A percentile compares a stretch with the other conserved stretches of the same genome.
Evolutionary conservation across 2,113 vertebrate genomes (phyloP).

Genomic region (Pipra filicauda): DNA sequence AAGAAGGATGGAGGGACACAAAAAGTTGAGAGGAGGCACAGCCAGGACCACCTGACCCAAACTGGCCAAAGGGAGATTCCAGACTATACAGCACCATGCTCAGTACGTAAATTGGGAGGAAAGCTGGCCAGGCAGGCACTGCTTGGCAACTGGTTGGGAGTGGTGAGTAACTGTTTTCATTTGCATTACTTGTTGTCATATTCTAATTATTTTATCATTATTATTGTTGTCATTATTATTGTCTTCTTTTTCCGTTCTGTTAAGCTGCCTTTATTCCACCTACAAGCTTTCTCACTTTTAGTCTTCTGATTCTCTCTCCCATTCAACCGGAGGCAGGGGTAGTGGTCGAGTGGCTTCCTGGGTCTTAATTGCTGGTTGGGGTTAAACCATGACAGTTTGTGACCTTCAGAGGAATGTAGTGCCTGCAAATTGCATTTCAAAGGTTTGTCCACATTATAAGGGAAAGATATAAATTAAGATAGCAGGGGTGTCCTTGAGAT

Average conservation of each 20-base stretch:
- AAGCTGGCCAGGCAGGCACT: neutral
- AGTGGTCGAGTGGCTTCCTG: accelerated
- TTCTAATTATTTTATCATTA: no score
- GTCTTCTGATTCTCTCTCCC: neutral
- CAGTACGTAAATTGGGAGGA: neutral
- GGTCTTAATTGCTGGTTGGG: neutral
- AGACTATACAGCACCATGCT: neutral
- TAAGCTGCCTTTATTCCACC: neutral
- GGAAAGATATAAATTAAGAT: neutral
- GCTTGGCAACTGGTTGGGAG: accelerated
- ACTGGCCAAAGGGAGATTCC: neutral
- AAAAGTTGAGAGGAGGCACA: neutral
- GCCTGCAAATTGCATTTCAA: neutral
- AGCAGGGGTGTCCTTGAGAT: neutral
- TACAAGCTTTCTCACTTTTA: neutral
- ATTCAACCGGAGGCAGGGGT: accelerated
- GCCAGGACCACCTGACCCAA: neutral
- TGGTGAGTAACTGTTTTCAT: neutral
- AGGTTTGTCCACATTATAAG: accelerated
- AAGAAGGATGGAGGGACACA: neutral
- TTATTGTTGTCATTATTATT: neutral
- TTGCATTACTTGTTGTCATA: neutral
- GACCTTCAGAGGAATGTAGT: neutral
- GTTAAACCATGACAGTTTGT: neutral
- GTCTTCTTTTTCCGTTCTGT: neutral